Evolutionary conservation across 2,797 vertebrate genomes (phyloP).

Genomic region (Aldrovandia affinis): DNA sequence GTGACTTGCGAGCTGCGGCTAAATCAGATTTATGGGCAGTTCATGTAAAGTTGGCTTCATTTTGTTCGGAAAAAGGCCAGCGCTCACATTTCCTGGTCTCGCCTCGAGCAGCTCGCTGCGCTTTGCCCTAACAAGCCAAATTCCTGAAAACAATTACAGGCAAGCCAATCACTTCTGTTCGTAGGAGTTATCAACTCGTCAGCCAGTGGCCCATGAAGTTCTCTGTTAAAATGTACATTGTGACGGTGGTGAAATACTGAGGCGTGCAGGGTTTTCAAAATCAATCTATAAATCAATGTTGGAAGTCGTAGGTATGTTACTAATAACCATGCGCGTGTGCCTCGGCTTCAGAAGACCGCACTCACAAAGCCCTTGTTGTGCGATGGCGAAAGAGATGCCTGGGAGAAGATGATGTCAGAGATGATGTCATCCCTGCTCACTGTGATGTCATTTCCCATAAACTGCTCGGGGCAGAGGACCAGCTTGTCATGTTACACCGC

Average conservation of each 20-base stretch:
- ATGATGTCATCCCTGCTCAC: too few species aligned
- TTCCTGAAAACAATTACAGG: neutral
- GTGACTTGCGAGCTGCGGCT: neutral
- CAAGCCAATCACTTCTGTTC: neutral
- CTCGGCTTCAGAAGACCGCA: neutral
- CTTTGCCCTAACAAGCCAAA: neutral
- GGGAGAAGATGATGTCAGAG: constrained; percentile 1
- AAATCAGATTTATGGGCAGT: neutral
- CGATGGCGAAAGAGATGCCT: neutral
- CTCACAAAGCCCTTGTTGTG: neutral
- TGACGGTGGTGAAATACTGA: neutral
- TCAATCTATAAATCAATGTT: neutral
- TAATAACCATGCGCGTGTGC: neutral
- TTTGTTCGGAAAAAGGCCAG: neutral
- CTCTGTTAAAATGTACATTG: neutral
- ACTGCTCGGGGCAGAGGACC: neutral
- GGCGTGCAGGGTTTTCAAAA: neutral
- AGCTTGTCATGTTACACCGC: too few species aligned
- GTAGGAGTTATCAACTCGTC: neutral
- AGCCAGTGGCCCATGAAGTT: neutral
- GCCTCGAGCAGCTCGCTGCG: neutral
- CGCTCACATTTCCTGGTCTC: neutral
- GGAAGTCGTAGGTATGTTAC: neutral
- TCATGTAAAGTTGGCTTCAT: neutral
- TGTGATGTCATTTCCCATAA: neutral